phyloP scores from a whole-genome alignment of 2,113 vertebrate genomes.

The Sprattus sprattus region DNA sequence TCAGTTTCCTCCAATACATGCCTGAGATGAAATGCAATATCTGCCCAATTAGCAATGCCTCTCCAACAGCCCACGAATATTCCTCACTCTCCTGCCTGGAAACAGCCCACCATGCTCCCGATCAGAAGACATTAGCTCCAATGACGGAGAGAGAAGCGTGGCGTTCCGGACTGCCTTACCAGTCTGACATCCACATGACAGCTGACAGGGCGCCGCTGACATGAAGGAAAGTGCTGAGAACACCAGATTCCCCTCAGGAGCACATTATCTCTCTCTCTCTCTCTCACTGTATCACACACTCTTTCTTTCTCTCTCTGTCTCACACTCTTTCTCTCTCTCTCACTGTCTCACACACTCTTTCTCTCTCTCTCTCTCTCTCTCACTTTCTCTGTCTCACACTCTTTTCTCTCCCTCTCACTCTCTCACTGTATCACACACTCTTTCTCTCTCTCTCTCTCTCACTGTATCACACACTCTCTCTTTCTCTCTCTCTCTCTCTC shows the following conservation, averaged over 20 bases:
- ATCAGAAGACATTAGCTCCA: neutral
- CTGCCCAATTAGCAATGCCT: neutral
- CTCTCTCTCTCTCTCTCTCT: neutral
- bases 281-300: neutral
- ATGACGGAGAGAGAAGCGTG: conserved; percentile 26
- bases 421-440: neutral
- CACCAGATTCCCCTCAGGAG: neutral
- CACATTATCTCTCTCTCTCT: conserved; percentile 39
- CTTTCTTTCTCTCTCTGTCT: neutral
- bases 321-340: conserved; percentile 1
- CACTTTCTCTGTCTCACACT: neutral
- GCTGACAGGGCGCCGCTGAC: conserved; percentile 50
- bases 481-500: neutral
- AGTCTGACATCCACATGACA: conserved; percentile 53
- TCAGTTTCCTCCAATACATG: neutral
- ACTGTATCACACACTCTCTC: conserved; percentile 32
- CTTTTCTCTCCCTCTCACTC: neutral
- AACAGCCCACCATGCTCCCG: neutral
- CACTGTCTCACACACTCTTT: conserved; percentile 3
- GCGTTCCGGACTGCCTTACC: conserved; percentile 42
- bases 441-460: neutral
- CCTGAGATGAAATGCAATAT: neutral
- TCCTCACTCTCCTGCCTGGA: neutral
- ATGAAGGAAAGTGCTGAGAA: conserved; percentile 40
- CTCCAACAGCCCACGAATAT: conserved; percentile 9